These are phyloP conservation scores for Archips xylosteana DNA, from an alignment of 2,888 invertebrate genomes.

Conservation along the genomic window DNA sequence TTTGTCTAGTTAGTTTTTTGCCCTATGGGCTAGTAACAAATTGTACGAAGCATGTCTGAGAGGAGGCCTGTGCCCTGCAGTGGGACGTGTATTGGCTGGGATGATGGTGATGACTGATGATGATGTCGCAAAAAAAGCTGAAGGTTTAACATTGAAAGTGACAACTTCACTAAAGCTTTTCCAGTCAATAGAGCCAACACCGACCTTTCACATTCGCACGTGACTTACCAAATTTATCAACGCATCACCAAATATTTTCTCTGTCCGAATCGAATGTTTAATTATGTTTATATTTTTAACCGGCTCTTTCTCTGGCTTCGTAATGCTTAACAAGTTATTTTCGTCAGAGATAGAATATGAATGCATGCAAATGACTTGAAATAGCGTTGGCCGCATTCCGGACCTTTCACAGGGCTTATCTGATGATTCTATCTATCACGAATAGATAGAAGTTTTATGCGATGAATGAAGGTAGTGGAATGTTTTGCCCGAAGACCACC, in stretches of 20 bases:
- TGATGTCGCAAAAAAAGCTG: too few relatives aligned
- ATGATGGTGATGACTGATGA: too few relatives aligned
- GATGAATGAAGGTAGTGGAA: conserved; percentile 11
- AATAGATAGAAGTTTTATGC: conserved; percentile 2
- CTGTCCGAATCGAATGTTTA: conserved; percentile 28
- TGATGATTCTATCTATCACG: conserved; percentile 23
- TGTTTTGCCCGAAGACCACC: not conserved
- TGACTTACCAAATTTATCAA: not conserved
- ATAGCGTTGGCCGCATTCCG: conserved; percentile 40
- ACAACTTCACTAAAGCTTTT: not conserved
- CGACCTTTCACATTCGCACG: conserved; percentile 5
- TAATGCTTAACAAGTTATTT: conserved; percentile 31
- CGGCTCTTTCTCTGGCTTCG: conserved; percentile 23
- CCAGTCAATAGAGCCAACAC: not conserved
- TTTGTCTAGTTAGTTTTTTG: too few relatives aligned
- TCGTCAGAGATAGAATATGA: conserved; percentile 18
- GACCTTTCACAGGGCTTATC: conserved; percentile 26
- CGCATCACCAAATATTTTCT: conserved; percentile 11
- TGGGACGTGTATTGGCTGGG: too few relatives aligned
- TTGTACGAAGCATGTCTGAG: too few relatives aligned
- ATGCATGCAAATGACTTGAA: conserved; percentile 34
- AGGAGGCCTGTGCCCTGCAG: too few relatives aligned
- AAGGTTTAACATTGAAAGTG: not conserved
- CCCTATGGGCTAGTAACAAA: too few relatives aligned
- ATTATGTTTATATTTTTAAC: conserved; percentile 35